Base-by-base conservation (phyloP, 1,140 invertebrate genomes). In the Andricus grossulariae region DNA sequence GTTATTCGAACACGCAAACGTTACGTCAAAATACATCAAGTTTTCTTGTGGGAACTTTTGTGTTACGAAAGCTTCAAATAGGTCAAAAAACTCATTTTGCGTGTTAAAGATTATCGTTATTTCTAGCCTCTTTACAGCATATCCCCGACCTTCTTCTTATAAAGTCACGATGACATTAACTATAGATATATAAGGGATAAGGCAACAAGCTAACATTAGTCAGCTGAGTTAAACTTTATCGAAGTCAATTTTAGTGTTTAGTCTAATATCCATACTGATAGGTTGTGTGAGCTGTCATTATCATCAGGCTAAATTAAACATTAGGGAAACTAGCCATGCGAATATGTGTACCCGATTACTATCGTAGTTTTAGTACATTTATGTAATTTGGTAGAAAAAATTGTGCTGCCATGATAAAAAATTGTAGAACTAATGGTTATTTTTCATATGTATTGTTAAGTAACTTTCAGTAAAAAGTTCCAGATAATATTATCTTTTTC, bases 101-200 rank as follows among this genome's bases (percentile, higher is more conserved):
- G 12, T 60, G 57, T 60, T 60, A 21, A 5, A 60, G 57, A 60
- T 60, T 12, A 25, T 15, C 6, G 25, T 32, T 39, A 32, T 32
- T 60, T 60, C 21, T 32, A 60, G 32, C 21, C 13, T 60, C 21
- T 60, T 60, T 25, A 32, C 15, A 60, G 13, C 16, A 32, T 60
- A 60, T 25, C 32, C 57, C 25, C 32, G 25, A 60, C 57, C 57
- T 39, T 60, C 57, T 60, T 60, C 39, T 19, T 21, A 60, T 60
- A 16, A 60, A 25, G 32, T 25, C 10, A 60, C 2, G 19, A 39
- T 60, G 57, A 60, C 57, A 60, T 60, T 60, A 32, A 21, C 57
- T 60, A 60, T 32, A 15, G 21, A 60, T 39, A 32, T 60, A 60
- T 12, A 25, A 12, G 12, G 3, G 39, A 45, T 45, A 45, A 45